These are phyloP conservation scores for Rhinophrynus dorsalis DNA, from an alignment of 2,797 vertebrate genomes.

Conservation along the genomic window DNA sequence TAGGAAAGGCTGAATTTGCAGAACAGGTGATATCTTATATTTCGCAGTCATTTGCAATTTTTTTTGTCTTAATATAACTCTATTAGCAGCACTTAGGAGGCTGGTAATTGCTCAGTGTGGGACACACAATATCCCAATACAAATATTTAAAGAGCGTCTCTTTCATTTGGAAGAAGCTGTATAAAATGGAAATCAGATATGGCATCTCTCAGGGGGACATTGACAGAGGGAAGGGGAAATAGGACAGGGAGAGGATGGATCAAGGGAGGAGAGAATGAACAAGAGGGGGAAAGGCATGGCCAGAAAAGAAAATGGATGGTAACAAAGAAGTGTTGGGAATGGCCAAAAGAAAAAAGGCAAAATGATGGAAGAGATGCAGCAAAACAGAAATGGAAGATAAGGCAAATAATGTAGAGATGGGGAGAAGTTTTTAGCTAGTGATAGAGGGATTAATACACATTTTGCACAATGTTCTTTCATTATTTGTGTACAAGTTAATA, in stretches of 20 bases:
- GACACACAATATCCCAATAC: not conserved
- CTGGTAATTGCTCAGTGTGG: not conserved
- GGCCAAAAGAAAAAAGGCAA: too few relatives aligned
- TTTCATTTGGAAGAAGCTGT: not conserved
- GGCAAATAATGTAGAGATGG: too few relatives aligned
- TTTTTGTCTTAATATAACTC: not conserved
- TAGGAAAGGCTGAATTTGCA: too few relatives aligned
- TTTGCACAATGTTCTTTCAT: too few relatives aligned
- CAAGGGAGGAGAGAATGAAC: not conserved
- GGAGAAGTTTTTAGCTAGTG: too few relatives aligned
- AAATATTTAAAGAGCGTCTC: not conserved
- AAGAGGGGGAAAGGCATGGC: not conserved
- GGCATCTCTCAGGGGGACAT: not conserved
- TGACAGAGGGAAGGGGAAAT: constrained; percentile 13
- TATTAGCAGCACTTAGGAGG: not conserved
- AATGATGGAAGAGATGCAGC: too few relatives aligned
- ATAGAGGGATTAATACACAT: too few relatives aligned
- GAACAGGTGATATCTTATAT: too few relatives aligned
- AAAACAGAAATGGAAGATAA: too few relatives aligned
- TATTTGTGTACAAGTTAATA: too few relatives aligned
- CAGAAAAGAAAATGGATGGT: not conserved
- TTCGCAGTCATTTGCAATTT: too few relatives aligned
- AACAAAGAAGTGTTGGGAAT: not conserved
- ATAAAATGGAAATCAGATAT: not conserved
- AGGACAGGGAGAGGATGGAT: constrained; percentile 12